Base-by-base conservation (phyloP, 2,888 invertebrate species). In the Acronicta aceris region DNA sequence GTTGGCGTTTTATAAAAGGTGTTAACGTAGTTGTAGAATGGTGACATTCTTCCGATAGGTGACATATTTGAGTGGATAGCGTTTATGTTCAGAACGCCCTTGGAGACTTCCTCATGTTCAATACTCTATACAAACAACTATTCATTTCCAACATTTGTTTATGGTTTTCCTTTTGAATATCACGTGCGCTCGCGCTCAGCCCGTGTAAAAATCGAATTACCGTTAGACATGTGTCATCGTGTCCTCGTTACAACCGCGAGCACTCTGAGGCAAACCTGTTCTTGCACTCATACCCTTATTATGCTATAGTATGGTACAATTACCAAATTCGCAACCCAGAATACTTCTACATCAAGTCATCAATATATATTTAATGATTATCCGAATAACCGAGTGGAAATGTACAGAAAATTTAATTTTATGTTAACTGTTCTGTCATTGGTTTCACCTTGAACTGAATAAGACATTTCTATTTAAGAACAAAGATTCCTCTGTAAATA, bases 201-300 rank as follows among this genome's bases (percentile, higher is more conserved):
- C 81, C 74, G 80, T 84, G 85, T 89, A 88, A 90, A 91, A 91
- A 89, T 88, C 81, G 84, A 83, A 84, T 90, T 89, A 93, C 94
- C 92, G 94, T 93, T 94, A 94, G 92, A 91, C 89, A 87, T 94
- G 92, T 93, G 92, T 92, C 92, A 92, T 90, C 90, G 89, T 81
- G 93, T 84, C 92, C 94, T 92, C 92, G 83, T 87, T 93, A 84
- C 87, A 75, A 72, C 78, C 69, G 75, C 80, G 76, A 79, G 80
- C 78, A 74, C 81, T 83, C 81, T 80, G 83, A 84, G 81, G 81
- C 82, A 89, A 92, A 92, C 93, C 91, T 88, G 91, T 92, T 92
- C 87, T 86, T 86, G 78, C 80, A 76, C 74, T 79, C 81, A 81
- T 88, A 87, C 88, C 89, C 89, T 89, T 87, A 88, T 88, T 85